Evolutionary conservation across 2,113 vertebrate species (phyloP).

Genomic region (Hydrochoerus hydrochaeris): DNA sequence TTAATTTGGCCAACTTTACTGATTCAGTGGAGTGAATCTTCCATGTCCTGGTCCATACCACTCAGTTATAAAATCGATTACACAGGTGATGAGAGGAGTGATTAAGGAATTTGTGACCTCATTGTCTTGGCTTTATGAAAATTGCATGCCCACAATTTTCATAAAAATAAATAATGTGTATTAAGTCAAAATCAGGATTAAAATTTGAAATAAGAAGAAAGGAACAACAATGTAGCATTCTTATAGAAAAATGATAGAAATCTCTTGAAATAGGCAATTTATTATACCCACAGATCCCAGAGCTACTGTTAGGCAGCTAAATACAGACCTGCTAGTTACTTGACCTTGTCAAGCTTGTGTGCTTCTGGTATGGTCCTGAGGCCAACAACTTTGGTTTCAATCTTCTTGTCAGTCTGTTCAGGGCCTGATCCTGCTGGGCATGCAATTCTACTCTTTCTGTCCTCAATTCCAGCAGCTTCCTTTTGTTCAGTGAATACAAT

Average conservation of each 20-base stretch:
- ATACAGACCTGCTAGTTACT: slow-evolving; percentile 95
- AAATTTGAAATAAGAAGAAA: slow-evolving; percentile 60
- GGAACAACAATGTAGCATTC: slow-evolving; percentile 18
- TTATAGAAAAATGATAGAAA: slow-evolving; percentile 66
- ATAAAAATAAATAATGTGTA: slow-evolving; percentile 78
- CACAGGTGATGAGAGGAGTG: background rate
- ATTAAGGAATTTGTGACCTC: slow-evolving; percentile 57
- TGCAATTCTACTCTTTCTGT: slow-evolving; percentile 95
- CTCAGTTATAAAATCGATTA: background rate
- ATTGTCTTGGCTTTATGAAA: slow-evolving; percentile 67
- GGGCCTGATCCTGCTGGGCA: slow-evolving; percentile 92
- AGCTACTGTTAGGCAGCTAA: slow-evolving; percentile 90
- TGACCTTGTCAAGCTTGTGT: slow-evolving; percentile 97
- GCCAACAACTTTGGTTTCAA: slow-evolving; percentile 97
- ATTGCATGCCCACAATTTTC: slow-evolving; percentile 30
- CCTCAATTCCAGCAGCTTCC: slow-evolving; percentile 91
- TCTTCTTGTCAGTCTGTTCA: slow-evolving; percentile 95
- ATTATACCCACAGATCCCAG: slow-evolving; percentile 90
- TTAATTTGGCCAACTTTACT: rapidly evolving
- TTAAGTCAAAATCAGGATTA: slow-evolving; percentile 69
- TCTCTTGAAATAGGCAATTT: slow-evolving; percentile 73
- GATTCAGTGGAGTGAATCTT: background rate
- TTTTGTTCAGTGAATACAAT: slow-evolving; percentile 92
- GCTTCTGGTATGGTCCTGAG: slow-evolving; percentile 97
- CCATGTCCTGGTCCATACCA: background rate